Conservation (phyloP, 2,888 invertebrate genomes). For the Gymnosoma rotundatum region DNA sequence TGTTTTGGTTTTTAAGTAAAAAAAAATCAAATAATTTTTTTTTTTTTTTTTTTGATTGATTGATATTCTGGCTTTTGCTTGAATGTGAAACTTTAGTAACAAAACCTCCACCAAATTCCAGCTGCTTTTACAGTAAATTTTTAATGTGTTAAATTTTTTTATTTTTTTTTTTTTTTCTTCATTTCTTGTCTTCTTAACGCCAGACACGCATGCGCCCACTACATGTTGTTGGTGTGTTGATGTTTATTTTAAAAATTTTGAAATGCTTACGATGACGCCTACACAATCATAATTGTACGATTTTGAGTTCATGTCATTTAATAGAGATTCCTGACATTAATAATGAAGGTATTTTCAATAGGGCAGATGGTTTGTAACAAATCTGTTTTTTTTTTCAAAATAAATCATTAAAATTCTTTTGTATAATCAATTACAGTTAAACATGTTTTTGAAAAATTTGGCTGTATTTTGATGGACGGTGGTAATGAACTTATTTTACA, state of each 20-base stretch:
- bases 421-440: too few species aligned
- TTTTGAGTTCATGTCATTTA: conserved; percentile 38
- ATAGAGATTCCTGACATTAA: background rate
- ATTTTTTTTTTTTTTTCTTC: conserved; percentile 24
- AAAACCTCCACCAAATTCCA: conserved; percentile 44
- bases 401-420: too few species aligned
- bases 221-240: background rate
- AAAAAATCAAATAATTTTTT: too few species aligned
- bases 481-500: too few species aligned
- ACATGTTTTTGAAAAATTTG: too few species aligned
- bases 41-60: conserved; percentile 43
- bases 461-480: too few species aligned
- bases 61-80: conserved; percentile 52
- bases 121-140: conserved; percentile 50
- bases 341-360: background rate
- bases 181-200: conserved; percentile 45
- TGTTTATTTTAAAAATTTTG: conserved; percentile 37
- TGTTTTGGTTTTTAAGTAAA: conserved; percentile 33
- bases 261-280: conserved; percentile 53
- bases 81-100: background rate
- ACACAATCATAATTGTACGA: conserved; percentile 39
- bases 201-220: conserved; percentile 70
- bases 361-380: conserved; percentile 1
- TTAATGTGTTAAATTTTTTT: conserved; percentile 32
- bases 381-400: too few species aligned